Percentiles rank a stretch among this genome's conserved stretches.
Evolutionary conservation across 2,113 vertebrate species (phyloP).

Genomic region (Formicarius rufipectus): DNA sequence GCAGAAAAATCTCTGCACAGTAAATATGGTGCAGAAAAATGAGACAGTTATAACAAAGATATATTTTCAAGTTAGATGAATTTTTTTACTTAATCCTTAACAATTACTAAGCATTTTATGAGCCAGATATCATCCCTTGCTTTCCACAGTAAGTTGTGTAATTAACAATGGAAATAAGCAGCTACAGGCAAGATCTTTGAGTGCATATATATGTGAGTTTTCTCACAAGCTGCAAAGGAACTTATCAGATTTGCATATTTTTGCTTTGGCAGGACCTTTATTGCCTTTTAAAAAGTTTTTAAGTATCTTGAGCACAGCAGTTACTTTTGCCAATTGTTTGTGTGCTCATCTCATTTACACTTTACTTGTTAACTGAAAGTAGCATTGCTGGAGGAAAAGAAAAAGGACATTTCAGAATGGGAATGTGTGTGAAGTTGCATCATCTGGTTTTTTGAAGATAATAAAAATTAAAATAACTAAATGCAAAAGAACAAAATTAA

Average conservation of each 20-base stretch:
- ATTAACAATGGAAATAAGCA: slow-evolving; percentile 64
- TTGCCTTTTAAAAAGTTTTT: slow-evolving; percentile 50
- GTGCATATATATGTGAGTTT: not conserved
- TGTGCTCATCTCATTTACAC: slow-evolving; percentile 43
- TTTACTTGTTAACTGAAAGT: slow-evolving; percentile 49
- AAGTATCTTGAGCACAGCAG: slow-evolving; percentile 38
- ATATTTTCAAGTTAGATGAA: not conserved
- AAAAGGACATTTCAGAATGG: not conserved
- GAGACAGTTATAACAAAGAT: not conserved
- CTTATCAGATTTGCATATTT: slow-evolving; percentile 54
- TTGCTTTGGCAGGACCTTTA: slow-evolving; percentile 44
- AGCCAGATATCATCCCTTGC: slow-evolving; percentile 20
- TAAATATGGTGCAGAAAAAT: not conserved
- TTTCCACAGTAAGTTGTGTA: slow-evolving; percentile 30
- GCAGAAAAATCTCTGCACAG: not conserved
- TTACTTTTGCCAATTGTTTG: slow-evolving; percentile 39
- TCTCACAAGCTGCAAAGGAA: slow-evolving; percentile 20
- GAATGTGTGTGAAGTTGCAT: not conserved
- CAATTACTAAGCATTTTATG: slow-evolving; percentile 11
- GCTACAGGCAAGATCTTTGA: slow-evolving; percentile 52
- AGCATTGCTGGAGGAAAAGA: not conserved
- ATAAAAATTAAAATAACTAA: slow-evolving; percentile 55
- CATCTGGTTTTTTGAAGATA: slow-evolving; percentile 61
- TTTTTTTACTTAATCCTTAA: slow-evolving; percentile 18
- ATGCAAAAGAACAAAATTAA: slow-evolving; percentile 42